phyloP scores from a whole-genome alignment of 2,888 invertebrate genomes.

The Philaethria dido region DNA sequence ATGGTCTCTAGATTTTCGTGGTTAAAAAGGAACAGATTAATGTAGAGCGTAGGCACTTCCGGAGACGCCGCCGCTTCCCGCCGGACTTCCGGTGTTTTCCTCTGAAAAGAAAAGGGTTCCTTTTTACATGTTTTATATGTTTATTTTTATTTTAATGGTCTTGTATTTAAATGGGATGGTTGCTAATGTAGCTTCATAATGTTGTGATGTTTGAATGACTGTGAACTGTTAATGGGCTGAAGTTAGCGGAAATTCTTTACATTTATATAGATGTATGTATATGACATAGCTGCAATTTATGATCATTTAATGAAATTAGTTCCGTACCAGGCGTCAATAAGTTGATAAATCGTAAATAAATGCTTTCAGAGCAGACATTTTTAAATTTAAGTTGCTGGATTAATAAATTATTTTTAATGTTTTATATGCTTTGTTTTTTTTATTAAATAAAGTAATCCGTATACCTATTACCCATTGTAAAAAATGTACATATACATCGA shows the following conservation, averaged over 20 bases:
- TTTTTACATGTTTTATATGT: conserved; percentile 32
- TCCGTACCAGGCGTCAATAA: too few species aligned
- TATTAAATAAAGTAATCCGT: too few species aligned
- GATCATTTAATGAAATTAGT: too few species aligned
- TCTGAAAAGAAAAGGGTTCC: conserved; percentile 50
- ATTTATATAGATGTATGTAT: too few species aligned
- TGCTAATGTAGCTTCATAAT: background rate
- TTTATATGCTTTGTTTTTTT: too few species aligned
- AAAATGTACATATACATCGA: too few species aligned
- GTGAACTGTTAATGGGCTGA: background rate
- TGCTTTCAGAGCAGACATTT: too few species aligned
- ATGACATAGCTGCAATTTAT: too few species aligned
- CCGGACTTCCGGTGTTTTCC: conserved; percentile 66
- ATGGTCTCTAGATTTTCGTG: conserved; percentile 14
- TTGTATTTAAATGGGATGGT: background rate
- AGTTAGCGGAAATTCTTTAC: background rate
- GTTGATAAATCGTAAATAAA: too few species aligned
- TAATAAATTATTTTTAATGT: too few species aligned
- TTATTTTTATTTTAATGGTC: conserved; percentile 7
- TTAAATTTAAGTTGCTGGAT: too few species aligned
- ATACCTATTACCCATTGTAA: too few species aligned
- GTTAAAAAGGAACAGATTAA: conserved; percentile 64
- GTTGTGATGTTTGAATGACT: background rate
- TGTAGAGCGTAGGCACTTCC: conserved; percentile 51
- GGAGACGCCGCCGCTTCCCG: conserved; percentile 58